Percentiles rank a stretch among this genome's conserved stretches.
Evolutionary conservation across 2,888 invertebrate genomes (phyloP).

Genomic region (Terebella lapidaria): DNA sequence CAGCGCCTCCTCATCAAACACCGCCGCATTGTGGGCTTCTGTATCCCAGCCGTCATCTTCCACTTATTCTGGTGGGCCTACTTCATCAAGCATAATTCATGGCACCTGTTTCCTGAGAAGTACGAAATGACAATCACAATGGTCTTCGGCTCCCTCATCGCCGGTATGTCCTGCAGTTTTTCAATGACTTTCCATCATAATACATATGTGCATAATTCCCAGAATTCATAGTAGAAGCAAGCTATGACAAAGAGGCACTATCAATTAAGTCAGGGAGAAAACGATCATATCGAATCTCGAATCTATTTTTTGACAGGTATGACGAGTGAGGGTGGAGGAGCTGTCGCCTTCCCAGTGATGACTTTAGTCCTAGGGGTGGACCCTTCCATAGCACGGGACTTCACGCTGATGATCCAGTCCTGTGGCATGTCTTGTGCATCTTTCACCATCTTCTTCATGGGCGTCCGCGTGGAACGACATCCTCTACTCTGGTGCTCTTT

Average conservation of each 20-base stretch:
- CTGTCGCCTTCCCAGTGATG: too few species aligned
- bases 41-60: slow-evolving; percentile 15
- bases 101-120: slow-evolving; percentile 33
- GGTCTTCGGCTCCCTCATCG: slow-evolving; percentile 38
- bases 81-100: slow-evolving; percentile 33
- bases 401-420: too few species aligned
- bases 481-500: too few species aligned
- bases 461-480: too few species aligned
- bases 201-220: too few species aligned
- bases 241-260: too few species aligned
- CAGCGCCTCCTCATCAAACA: slow-evolving; percentile 11
- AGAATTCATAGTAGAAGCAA: too few species aligned
- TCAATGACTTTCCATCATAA: too few species aligned
- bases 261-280: too few species aligned
- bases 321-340: not conserved
- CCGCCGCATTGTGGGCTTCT: slow-evolving; percentile 10
- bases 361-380: not conserved
- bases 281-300: not conserved
- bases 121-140: slow-evolving; percentile 45
- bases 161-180: too few species aligned
- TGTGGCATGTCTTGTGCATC: too few species aligned
- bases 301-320: not conserved
- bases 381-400: not conserved
- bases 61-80: slow-evolving; percentile 35
- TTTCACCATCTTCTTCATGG: too few species aligned